Evolutionary conservation across 2,797 vertebrate genomes (phyloP).

Genomic region (Anisognathus igniventris): DNA sequence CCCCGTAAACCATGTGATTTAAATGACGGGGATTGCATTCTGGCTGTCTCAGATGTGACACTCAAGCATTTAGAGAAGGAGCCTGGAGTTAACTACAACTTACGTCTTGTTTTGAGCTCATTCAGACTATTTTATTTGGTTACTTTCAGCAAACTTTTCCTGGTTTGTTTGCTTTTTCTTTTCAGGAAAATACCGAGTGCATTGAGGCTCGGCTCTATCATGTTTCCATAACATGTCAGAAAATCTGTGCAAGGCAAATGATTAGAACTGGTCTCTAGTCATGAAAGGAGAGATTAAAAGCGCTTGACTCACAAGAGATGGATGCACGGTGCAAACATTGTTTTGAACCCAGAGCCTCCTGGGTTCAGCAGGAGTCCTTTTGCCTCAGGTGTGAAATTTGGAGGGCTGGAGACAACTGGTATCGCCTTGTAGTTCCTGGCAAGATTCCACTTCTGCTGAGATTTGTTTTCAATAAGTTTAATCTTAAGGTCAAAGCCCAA

Average conservation of each 20-base stretch:
- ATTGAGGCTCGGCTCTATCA: accelerated
- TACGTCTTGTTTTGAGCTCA: neutral
- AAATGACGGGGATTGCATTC: neutral
- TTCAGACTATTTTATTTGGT: neutral
- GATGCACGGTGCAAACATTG: accelerated
- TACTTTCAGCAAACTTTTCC: neutral
- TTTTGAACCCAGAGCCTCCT: neutral
- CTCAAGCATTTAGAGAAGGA: neutral
- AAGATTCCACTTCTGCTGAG: neutral
- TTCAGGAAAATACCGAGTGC: neutral
- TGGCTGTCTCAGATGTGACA: neutral
- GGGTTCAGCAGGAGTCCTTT: neutral
- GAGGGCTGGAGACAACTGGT: neutral
- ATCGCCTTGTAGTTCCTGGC: neutral
- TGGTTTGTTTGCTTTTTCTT: neutral
- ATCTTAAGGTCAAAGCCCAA: neutral
- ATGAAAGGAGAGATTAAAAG: neutral
- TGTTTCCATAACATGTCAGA: neutral
- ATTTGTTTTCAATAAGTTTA: neutral
- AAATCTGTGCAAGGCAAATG: neutral
- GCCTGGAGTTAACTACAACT: neutral
- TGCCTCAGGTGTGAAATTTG: neutral
- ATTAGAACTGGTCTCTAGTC: neutral
- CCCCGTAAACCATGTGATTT: neutral
- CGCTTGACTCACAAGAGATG: neutral